Evolutionary conservation across 2,888 invertebrate species (phyloP), one percentile per base, ranked within the genome.

Genomic region (Ethmia dodecea): DNA sequence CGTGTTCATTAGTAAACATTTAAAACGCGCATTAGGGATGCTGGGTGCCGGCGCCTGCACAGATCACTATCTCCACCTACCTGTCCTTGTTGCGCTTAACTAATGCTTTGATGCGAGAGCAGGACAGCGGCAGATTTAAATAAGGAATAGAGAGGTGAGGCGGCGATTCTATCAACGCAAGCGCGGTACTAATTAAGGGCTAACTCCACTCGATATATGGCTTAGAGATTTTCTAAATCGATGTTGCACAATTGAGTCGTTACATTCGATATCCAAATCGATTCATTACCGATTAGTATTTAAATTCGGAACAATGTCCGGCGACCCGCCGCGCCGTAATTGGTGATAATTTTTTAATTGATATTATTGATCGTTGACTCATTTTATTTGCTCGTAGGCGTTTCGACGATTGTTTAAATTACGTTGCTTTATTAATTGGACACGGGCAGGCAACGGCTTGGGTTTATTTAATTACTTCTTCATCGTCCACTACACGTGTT

Each of bases 1-100:
- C 77, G 76, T 80, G 76, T 75, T 83, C 81, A 81, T 86, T 86
- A 84, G 80, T 81, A 79, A 78, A 80, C 81, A 83, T 84, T 83
- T 79, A 77, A 83, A 73, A 77, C 79, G 73, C 72, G 78, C 80
- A 81, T 83, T 83, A 81, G 74, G 71, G 66, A 65, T 62, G 72
- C 52, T 67, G 78, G 81, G 77, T 79, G 79, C 78, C 75, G 81
- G 79, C 79, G 81, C 81, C 79, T 67, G 59, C 55, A 59, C 10
- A 60, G 77, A 80, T 79, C 66, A 54, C 62, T 56, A 78, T 80
- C 79, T 66, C 43, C 42, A 50, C 56, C 55, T 55, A 15, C 32
- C 61, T 47, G 46, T 73, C 76, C 55, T 59, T 53, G 42, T 71
- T 60, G 40, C 38, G 33, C 55, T 12, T 32, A 43, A 35, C 22